A percentile compares a stretch with the other conserved stretches of the same genome.
Conservation (phyloP, 2,113 vertebrate genomes). For the Corynorhinus townsendii region DNA sequence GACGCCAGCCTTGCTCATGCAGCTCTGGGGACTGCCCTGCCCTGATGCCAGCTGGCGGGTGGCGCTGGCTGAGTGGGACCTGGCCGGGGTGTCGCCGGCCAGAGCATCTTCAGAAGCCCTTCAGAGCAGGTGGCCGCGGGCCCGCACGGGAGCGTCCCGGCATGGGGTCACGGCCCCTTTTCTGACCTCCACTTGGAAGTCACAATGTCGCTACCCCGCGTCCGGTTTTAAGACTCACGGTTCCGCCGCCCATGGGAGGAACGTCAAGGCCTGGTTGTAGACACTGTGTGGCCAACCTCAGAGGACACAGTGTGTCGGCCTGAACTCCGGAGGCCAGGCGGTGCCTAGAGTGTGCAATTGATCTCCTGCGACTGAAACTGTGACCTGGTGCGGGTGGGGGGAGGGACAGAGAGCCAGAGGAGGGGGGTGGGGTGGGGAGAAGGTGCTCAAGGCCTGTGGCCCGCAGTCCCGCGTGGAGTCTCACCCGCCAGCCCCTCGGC, state of each 20-base stretch:
- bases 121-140: too few species aligned
- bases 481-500: not conserved
- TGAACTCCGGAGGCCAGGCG: rapidly evolving
- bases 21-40: not conserved
- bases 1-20: rapidly evolving
- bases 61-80: not conserved
- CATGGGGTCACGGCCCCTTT: not conserved
- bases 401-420: too few species aligned
- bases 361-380: not conserved
- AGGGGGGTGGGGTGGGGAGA: not conserved
- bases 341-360: rapidly evolving
- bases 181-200: not conserved
- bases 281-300: not conserved
- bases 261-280: not conserved
- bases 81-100: not conserved
- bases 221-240: not conserved
- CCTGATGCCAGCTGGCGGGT: rapidly evolving
- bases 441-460: not conserved
- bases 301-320: not conserved
- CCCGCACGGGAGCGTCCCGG: rapidly evolving
- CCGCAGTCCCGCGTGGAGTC: not conserved
- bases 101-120: not conserved
- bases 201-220: rapidly evolving
- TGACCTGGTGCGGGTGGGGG: not conserved
- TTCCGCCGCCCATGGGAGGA: not conserved